Evolutionary conservation across 2,888 invertebrate genomes (phyloP), one percentile per base, ranked within the genome.

Genomic region (Diplazon laetatorius): DNA sequence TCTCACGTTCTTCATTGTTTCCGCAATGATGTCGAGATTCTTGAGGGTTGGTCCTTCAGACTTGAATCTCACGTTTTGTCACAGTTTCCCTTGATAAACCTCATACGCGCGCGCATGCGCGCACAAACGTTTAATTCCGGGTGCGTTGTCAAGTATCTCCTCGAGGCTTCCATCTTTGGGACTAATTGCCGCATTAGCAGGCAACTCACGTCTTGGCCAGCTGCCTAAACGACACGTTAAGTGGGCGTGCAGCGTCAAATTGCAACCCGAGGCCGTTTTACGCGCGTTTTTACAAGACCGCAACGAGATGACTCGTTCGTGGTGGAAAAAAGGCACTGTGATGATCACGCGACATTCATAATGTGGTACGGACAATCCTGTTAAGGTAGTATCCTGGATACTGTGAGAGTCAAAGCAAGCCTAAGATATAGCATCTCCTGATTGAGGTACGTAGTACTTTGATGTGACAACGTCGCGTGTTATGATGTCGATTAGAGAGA

Each of bases 171-270:
- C 6, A 2, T 2, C 30, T 30, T 30, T 6, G 14, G 46, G 35
- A 70, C 59, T 59, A 70, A 70, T 60, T 70, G 70, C 20, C 57
- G 46, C 57, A 48, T 69, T 14, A 22, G 48, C 14, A 59, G 50
- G 59, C 70, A 20, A 22, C 48, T 39, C 70, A 60, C 70, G 59
- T 70, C 48, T 60, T 59, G 59, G 59, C 57, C 70, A 70, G 70
- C 70, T 60, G 70, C 70, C 70, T 70, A 70, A 70, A 70, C 60
- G 70, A 48, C 50, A 37, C 22, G 70, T 70, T 70, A 60, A 70
- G 48, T 50, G 50, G 70, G 39, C 48, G 48, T 50, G 50, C 50
- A 70, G 48, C 70, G 48, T 70, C 25, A 42, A 48, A 59, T n/a
- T 46, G 69, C 39, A 16, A 70, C 57, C 35, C 46, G 39, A 35